Conservation (phyloP, 2,888 invertebrate genomes). For the Leucophenga maculata region DNA sequence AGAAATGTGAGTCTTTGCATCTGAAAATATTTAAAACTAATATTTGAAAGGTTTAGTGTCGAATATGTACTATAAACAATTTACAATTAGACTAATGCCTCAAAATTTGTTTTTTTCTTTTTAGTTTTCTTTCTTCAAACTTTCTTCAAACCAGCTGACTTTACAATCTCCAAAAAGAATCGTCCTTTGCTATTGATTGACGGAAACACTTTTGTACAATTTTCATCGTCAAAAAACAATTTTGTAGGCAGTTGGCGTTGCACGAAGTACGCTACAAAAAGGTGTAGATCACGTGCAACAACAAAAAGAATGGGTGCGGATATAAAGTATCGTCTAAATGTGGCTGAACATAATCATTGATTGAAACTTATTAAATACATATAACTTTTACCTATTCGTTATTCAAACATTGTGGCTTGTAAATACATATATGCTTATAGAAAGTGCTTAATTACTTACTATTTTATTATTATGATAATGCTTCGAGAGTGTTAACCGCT, state of each 20-base stretch:
- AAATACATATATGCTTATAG: no score
- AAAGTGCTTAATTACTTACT: no score
- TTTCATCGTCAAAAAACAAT: conserved; percentile 37
- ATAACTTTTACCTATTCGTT: no score
- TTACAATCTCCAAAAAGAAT: conserved; percentile 34
- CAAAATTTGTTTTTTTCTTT: background rate
- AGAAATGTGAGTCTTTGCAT: no score
- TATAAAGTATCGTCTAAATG: conserved; percentile 54
- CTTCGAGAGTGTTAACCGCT: no score
- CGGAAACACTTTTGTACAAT: conserved; percentile 43
- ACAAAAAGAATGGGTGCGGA: conserved; percentile 48
- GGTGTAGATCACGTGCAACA: conserved; percentile 50
- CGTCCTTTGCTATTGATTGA: conserved; percentile 41
- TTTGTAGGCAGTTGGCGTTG: conserved; percentile 51
- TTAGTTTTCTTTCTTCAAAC: background rate
- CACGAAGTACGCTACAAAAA: conserved; percentile 45
- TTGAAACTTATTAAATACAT: no score
- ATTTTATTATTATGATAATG: no score
- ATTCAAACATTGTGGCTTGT: no score
- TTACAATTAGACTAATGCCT: background rate
- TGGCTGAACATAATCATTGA: conserved; percentile 49
- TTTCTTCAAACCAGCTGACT: background rate
- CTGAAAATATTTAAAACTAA: no score
- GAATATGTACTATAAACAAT: no score
- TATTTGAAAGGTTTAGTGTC: no score